Evolutionary conservation across 2,888 invertebrate genomes (phyloP).

Genomic region (Melanophora roralis): DNA sequence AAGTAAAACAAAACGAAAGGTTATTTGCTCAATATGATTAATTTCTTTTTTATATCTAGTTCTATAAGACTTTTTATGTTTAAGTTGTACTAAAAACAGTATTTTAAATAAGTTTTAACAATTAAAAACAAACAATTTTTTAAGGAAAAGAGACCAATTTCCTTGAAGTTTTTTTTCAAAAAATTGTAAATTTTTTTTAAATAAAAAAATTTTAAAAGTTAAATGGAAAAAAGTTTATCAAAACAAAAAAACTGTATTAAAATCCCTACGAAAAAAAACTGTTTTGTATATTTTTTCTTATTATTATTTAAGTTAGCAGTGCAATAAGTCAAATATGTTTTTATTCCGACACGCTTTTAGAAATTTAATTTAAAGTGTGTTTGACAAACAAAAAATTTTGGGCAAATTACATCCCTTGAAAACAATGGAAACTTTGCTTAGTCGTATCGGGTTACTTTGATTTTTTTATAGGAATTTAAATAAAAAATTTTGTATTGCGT

Average conservation of each 20-base stretch:
- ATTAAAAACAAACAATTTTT: background rate
- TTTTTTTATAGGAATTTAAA: too few relatives aligned
- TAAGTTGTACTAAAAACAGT: conserved; percentile 62
- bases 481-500: too few relatives aligned
- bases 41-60: conserved; percentile 24
- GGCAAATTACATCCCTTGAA: too few relatives aligned
- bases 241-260: conserved; percentile 49
- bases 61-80: conserved; percentile 44
- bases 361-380: too few relatives aligned
- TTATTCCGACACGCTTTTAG: too few relatives aligned
- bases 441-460: too few relatives aligned
- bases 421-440: too few relatives aligned
- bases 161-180: background rate
- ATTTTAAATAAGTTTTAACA: conserved; percentile 58
- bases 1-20: conserved; percentile 20
- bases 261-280: conserved; percentile 5
- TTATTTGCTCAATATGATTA: conserved; percentile 54
- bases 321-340: background rate
- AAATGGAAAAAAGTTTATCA: conserved; percentile 25
- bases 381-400: too few relatives aligned
- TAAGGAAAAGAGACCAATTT: conserved; percentile 26
- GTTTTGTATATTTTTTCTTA: conserved; percentile 1
- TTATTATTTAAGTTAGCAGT: background rate
- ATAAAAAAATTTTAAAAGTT: conserved; percentile 7
- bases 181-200: conserved; percentile 39